Evolutionary conservation across 2,888 invertebrate species (phyloP).

Genomic region (Netelia virgata): DNA sequence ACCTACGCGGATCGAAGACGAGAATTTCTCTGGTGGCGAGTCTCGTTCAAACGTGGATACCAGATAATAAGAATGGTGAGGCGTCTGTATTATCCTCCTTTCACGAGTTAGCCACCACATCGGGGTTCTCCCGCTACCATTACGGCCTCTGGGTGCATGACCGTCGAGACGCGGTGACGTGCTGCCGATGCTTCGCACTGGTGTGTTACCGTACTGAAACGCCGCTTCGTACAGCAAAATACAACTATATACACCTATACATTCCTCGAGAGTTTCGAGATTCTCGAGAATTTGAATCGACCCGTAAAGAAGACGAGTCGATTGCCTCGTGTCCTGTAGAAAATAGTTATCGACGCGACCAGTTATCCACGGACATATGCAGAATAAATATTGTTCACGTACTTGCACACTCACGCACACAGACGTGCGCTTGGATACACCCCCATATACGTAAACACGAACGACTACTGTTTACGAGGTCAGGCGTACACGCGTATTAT

Average conservation of each 20-base stretch:
- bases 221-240: neutral
- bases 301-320: constrained; percentile 75
- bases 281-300: constrained; percentile 56
- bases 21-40: constrained; percentile 42
- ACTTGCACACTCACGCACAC: constrained; percentile 18
- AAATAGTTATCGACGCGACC: constrained; percentile 53
- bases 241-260: constrained; percentile 1
- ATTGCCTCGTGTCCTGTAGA: constrained; percentile 67
- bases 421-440: neutral
- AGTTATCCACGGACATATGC: constrained; percentile 41
- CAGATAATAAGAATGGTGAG: constrained; percentile 62
- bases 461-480: constrained; percentile 67
- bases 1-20: constrained; percentile 19
- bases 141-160: constrained; percentile 52
- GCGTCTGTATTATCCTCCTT: constrained; percentile 63
- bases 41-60: constrained; percentile 43
- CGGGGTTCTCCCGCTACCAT: constrained; percentile 51
- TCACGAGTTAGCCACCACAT: constrained; percentile 36
- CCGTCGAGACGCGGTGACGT: constrained; percentile 28
- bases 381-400: constrained; percentile 22
- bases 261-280: constrained; percentile 41
- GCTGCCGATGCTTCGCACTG: constrained; percentile 13
- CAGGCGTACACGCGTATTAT: constrained; percentile 33
- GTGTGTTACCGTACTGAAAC: constrained; percentile 43
- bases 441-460: constrained; percentile 19